phyloP scores from a whole-genome alignment of 2,888 invertebrate genomes.

The Pollenia amentaria region DNA sequence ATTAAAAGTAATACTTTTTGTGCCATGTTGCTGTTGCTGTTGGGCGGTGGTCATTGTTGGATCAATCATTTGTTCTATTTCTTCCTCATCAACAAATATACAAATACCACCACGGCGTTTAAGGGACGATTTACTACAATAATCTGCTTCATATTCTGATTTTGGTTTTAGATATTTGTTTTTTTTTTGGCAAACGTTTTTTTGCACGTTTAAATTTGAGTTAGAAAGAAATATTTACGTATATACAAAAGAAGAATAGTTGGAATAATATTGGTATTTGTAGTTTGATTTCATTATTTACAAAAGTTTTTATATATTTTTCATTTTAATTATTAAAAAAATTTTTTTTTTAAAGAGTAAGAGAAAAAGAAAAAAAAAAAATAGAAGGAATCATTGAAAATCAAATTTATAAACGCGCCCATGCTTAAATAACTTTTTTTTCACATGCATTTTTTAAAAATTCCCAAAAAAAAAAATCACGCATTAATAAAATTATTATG shows the following conservation, averaged over 20 bases:
- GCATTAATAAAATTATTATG: neutral
- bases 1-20: slow-evolving; percentile 72
- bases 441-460: slow-evolving; percentile 53
- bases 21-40: slow-evolving; percentile 69
- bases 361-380: slow-evolving; percentile 6
- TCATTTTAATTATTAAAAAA: neutral
- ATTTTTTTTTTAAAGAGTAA: neutral
- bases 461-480: slow-evolving; percentile 17
- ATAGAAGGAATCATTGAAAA: neutral
- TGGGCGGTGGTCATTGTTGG: slow-evolving; percentile 77
- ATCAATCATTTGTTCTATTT: slow-evolving; percentile 82
- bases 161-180: slow-evolving; percentile 25
- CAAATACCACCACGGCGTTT: slow-evolving; percentile 85
- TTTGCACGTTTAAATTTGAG: slow-evolving; percentile 22
- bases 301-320: slow-evolving; percentile 29
- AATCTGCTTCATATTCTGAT: slow-evolving; percentile 77
- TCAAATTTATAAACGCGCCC: slow-evolving; percentile 46
- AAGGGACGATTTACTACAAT: slow-evolving; percentile 83
- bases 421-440: slow-evolving; percentile 37
- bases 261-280: slow-evolving; percentile 52
- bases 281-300: slow-evolving; percentile 51
- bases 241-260: slow-evolving; percentile 68
- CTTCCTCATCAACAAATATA: slow-evolving; percentile 84
- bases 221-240: slow-evolving; percentile 44
- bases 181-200: slow-evolving; percentile 32